phyloP scores from a whole-genome alignment of 2,113 vertebrate genomes.

The Phyllostomus discolor region DNA sequence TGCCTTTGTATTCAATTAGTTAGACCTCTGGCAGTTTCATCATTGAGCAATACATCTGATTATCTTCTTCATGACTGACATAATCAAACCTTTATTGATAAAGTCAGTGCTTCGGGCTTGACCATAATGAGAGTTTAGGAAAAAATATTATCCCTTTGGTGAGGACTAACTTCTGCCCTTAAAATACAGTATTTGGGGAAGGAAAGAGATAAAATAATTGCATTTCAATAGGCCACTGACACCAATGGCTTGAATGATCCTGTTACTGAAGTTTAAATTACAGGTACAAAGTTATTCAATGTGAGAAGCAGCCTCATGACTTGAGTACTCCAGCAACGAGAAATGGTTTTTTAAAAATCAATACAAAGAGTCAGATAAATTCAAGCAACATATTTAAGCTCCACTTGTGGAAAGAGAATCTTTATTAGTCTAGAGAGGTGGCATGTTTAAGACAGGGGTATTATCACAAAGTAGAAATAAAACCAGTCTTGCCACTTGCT shows the following conservation, averaged over 20 bases:
- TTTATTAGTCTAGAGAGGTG: not conserved
- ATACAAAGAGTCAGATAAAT: not conserved
- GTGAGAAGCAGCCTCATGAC: not conserved
- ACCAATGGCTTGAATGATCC: not conserved
- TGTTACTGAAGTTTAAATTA: not conserved
- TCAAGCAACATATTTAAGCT: not conserved
- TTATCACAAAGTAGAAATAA: constrained; percentile 38
- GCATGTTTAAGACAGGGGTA: not conserved
- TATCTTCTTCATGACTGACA: constrained; percentile 30
- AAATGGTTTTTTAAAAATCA: not conserved
- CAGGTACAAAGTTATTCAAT: not conserved
- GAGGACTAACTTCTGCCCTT: constrained; percentile 36
- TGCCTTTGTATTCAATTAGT: constrained; percentile 38
- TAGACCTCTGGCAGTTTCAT: constrained; percentile 46
- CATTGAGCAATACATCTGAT: constrained; percentile 42
- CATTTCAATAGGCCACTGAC: not conserved
- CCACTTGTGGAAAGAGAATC: not conserved
- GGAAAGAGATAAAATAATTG: not conserved
- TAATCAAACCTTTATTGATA: constrained; percentile 50
- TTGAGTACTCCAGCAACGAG: not conserved
- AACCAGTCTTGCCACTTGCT: not conserved
- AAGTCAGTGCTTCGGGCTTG: constrained; percentile 10
- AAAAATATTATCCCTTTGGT: not conserved
- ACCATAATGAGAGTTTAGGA: constrained; percentile 38
- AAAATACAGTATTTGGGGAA: constrained; percentile 23